Evolutionary conservation across 2,888 invertebrate species (phyloP).

Genomic region (Pollenia griseotomentosa): DNA sequence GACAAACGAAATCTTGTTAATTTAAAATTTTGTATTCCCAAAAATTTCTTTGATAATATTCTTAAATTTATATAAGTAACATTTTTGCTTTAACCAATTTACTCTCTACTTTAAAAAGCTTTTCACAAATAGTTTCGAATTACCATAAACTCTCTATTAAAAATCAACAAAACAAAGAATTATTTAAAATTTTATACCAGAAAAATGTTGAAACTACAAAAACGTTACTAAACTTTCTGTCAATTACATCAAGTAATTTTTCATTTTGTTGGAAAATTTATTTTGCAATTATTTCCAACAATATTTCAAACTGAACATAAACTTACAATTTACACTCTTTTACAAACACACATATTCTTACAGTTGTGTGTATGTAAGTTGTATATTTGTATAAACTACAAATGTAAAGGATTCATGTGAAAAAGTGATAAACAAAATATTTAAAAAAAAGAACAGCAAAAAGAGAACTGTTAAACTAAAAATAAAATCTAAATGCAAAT

Average conservation of each 20-base stretch:
- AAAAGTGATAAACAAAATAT: constrained; percentile 37
- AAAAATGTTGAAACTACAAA: background rate
- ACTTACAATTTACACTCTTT: constrained; percentile 20
- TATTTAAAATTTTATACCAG: background rate
- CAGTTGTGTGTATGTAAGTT: too few relatives aligned
- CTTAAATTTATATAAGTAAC: too few relatives aligned
- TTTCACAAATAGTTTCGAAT: background rate
- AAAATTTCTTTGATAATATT: too few relatives aligned
- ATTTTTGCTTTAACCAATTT: too few relatives aligned
- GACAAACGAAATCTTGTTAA: too few relatives aligned
- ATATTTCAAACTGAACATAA: constrained; percentile 61
- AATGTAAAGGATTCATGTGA: constrained; percentile 20
- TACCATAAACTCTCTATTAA: background rate
- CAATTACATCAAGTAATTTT: constrained; percentile 66
- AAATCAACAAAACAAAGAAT: background rate
- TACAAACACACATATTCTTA: background rate
- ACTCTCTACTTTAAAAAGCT: too few relatives aligned
- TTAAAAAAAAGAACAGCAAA: background rate
- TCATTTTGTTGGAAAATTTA: constrained; percentile 67
- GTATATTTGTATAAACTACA: background rate
- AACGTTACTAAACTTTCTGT: constrained; percentile 58
- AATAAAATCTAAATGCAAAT: constrained; percentile 22
- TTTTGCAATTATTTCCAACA: constrained; percentile 69
- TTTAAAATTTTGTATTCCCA: too few relatives aligned
- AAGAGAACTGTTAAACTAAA: background rate